Conservation (phyloP, 2,797 vertebrate species). For the Gouania willdenowi region DNA sequence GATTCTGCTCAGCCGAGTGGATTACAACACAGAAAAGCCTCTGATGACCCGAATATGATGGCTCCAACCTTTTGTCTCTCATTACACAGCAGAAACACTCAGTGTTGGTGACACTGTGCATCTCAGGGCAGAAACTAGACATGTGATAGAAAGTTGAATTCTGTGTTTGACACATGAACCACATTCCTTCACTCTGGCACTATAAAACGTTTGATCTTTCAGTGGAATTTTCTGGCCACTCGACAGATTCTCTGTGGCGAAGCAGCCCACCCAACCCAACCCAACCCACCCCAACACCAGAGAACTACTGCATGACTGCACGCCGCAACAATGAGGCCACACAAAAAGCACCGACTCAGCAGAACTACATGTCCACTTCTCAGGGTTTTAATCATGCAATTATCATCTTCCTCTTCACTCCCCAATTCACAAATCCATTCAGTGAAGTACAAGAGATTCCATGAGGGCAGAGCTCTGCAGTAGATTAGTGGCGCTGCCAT, state of each 20-base stretch:
- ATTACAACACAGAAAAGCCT: conserved; percentile 61
- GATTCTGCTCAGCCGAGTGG: conserved; percentile 70
- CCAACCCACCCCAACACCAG: conserved; percentile 58
- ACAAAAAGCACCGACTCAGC: conserved; percentile 72
- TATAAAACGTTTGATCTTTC: conserved; percentile 48
- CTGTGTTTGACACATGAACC: conserved; percentile 17
- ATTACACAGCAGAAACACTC: conserved; percentile 73
- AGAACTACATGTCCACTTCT: conserved; percentile 73
- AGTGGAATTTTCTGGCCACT: conserved; percentile 56
- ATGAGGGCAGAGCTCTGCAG: conserved; percentile 46
- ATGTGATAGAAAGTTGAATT: conserved; percentile 22
- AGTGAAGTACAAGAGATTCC: conserved; percentile 50
- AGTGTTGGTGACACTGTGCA: conserved; percentile 61
- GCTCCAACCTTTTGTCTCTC: conserved; percentile 75
- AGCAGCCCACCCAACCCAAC: too few species aligned
- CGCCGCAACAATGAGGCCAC: conserved; percentile 75
- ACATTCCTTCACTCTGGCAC: conserved; percentile 29
- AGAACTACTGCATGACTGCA: conserved; percentile 76
- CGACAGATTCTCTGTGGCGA: too few species aligned
- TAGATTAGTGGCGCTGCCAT: conserved; percentile 5
- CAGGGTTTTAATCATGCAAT: conserved; percentile 74
- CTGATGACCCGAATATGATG: conserved; percentile 77
- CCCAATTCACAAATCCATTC: conserved; percentile 49
- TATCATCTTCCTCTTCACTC: conserved; percentile 61
- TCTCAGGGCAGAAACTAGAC: conserved; percentile 63